These are phyloP conservation scores for Cotesia glomerata DNA, from an alignment of 1,140 invertebrate genomes.

Conservation along the genomic window DNA sequence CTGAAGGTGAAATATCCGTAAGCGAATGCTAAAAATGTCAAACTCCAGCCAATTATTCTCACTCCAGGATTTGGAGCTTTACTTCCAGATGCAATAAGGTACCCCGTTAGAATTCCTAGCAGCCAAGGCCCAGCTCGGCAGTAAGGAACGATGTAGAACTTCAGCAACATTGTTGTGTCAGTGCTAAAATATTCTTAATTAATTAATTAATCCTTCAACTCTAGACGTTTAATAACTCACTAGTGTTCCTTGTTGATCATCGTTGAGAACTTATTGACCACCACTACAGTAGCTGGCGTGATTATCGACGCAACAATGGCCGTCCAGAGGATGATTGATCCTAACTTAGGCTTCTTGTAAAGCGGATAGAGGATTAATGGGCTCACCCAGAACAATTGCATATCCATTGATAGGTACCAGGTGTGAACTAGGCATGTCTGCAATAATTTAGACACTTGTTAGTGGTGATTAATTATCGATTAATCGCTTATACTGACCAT, in stretches of 20 bases:
- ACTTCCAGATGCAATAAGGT: constrained; percentile 34
- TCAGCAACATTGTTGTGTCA: constrained; percentile 2
- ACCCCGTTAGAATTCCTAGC: constrained; percentile 66
- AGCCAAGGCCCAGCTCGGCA: constrained; percentile 65
- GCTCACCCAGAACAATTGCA: constrained; percentile 53
- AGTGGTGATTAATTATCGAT: too few species aligned
- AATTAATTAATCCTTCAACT: neutral
- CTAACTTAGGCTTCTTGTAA: constrained; percentile 36
- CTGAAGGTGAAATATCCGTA: constrained; percentile 7
- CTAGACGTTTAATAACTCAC: neutral
- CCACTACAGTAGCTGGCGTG: constrained; percentile 16
- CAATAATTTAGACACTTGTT: neutral
- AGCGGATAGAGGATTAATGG: constrained; percentile 53
- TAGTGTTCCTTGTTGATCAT: neutral
- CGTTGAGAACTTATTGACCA: constrained; percentile 25
- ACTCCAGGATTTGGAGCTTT: neutral
- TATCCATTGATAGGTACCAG: constrained; percentile 59
- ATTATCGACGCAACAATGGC: constrained; percentile 26
- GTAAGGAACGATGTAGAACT: constrained; percentile 50
- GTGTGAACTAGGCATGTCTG: constrained; percentile 52
- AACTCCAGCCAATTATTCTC: constrained; percentile 11
- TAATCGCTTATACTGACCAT: constrained; percentile 38
- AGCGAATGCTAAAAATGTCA: constrained; percentile 8
- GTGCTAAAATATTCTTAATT: neutral
- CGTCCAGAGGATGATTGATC: constrained; percentile 29